These are phyloP conservation scores for Cabera pusaria DNA, from an alignment of 2,888 invertebrate genomes.

Conservation along the genomic window DNA sequence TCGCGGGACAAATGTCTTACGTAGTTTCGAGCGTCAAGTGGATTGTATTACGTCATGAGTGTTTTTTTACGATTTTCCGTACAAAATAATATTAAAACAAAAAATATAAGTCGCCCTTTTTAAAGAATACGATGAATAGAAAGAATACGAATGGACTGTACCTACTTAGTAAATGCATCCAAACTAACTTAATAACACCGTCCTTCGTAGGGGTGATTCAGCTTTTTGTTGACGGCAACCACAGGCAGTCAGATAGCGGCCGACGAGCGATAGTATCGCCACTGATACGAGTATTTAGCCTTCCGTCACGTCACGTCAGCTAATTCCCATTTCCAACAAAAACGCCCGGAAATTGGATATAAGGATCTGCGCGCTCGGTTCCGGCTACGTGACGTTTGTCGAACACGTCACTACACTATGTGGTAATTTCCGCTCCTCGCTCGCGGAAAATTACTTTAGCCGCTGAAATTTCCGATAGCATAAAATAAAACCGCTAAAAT, in stretches of 20 bases:
- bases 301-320: slow-evolving; percentile 77
- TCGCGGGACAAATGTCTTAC: slow-evolving; percentile 48
- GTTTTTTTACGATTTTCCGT: too few species aligned
- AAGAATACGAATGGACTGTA: too few species aligned
- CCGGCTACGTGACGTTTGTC: slow-evolving; percentile 83
- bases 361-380: slow-evolving; percentile 79
- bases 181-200: too few species aligned
- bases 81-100: too few species aligned
- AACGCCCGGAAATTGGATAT: slow-evolving; percentile 82
- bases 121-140: too few species aligned
- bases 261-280: slow-evolving; percentile 39
- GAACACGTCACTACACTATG: slow-evolving; percentile 82
- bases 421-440: slow-evolving; percentile 80
- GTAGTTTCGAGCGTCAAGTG: slow-evolving; percentile 41
- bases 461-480: slow-evolving; percentile 77
- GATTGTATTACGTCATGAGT: slow-evolving; percentile 34
- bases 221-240: too few species aligned
- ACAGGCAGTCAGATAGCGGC: slow-evolving; percentile 5
- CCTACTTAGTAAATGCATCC: too few species aligned
- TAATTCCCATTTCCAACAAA: slow-evolving; percentile 82
- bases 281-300: slow-evolving; percentile 74
- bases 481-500: slow-evolving; percentile 68
- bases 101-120: too few species aligned
- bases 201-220: too few species aligned
- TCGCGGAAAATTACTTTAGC: slow-evolving; percentile 82